Base-by-base conservation (phyloP, 2,797 vertebrate genomes). In the Epinephelus awoara region DNA sequence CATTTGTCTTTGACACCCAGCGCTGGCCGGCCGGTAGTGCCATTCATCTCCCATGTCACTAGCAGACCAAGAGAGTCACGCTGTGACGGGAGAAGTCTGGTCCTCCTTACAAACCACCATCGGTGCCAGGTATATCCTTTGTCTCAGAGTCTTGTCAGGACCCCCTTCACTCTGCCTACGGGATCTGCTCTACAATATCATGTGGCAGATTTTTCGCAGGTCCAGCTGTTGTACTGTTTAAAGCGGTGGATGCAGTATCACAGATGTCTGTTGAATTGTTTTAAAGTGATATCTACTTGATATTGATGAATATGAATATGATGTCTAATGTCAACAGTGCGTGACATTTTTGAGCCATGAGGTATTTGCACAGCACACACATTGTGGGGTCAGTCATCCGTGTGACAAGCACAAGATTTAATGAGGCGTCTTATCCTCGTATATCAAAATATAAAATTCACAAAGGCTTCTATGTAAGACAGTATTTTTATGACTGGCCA, bases 1-100 rank as follows among this genome's bases (percentile, higher is more conserved):
- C 93, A 91, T 96, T 95, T 93, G 92, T 95, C 92, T 94, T 85
- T 89, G 91, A 91, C 92, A 90, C 71, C 76, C 83, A 9, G 85
- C 67, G 72, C 82, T 80, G 90, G 87, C 84, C 82, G 29, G 78
- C 78, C 87, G 52, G 67, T 77, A 2, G 79, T 58, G 46, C 77
- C 89, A 94, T 95, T 90, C 89, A 91, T 95, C 94, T 92, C 71
- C 21, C 19, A 1, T 92, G 92, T 94, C 93, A 92, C 72, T 9
- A 68, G 72, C 82, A 77, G 89, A 90, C 71, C 57, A 61, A 80
- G 69, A 38, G 77, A 81, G 82, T 89, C 82, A 38, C n/a, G 66
- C 80, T 82, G 88, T 71, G 85, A 79, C 54, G 69, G 71, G 79
- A 80, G 61, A 81, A 67, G 80, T 59, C 87, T 84, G 89, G 52